Base-by-base conservation (phyloP, 2,113 vertebrate genomes). In the Grammomys surdaster region DNA sequence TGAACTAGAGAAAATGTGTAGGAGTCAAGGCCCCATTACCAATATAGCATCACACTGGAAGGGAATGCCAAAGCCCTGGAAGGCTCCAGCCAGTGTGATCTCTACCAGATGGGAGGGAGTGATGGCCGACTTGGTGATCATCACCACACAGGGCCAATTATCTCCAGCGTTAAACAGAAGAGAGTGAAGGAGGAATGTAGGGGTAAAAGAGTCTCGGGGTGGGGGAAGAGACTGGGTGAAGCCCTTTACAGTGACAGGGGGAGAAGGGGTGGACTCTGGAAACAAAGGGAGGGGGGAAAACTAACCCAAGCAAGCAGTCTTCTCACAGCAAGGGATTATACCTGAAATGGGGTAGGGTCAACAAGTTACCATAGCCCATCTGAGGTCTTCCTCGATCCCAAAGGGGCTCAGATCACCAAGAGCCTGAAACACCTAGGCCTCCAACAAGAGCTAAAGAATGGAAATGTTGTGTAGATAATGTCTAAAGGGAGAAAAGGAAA, bases 81-180 rank as follows among this genome's bases (percentile, higher is more conserved):
- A 84, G 54, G 72, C 14, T n/a, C 36, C 76, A 82, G 60, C 26
- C 86, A 77, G 1, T 12, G 5, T 82, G 72, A 93, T 69, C 24
- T 56, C 72, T 95, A 91, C 72, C 81, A 91, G 58, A 69, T 48
- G 82, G 58, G 51, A 87, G 58, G 69, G 31, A 69, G 89, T 73
- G 4, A 58, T 43, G 1, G 28, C 96, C 82, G 67, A 89, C 36
- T 67, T 31, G 48, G 40, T 17, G 31, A 40, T 92, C 88, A 80
- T 54, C 24, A 43, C 65, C n/a, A 85, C 89, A 72, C 14, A 94
- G 43, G n/a, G 33, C n/a, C 28, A 80, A 11, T 26, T 60, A 76
- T 86, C 46, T 63, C 72, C 86, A 63, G 86, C 20, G 46, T 58
- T 85, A 86, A 92, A 65, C 31, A 33, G 58, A 19, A 69, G 36